A percentile compares a stretch with the other conserved stretches of the same genome.
Evolutionary conservation across 2,797 vertebrate species (phyloP).

Genomic region (Squalus acanthias): DNA sequence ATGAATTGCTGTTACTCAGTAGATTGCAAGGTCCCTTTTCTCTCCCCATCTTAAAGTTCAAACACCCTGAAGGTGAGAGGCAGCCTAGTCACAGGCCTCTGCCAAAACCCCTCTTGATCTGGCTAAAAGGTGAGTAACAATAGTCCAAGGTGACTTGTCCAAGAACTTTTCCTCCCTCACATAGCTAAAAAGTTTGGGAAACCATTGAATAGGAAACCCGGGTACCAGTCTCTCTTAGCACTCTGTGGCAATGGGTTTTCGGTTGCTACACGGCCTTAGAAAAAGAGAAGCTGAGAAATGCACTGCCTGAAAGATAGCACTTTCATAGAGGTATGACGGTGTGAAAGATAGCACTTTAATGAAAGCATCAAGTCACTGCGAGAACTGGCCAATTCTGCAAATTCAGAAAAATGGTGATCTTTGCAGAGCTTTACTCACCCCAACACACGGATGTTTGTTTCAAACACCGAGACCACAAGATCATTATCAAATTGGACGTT

Average conservation of each 20-base stretch:
- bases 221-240: neutral
- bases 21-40: neutral
- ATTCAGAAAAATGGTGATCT: neutral
- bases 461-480: conserved; percentile 74
- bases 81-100: neutral
- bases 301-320: neutral
- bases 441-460: conserved; percentile 75
- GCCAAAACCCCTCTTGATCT: neutral
- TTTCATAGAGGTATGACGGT: too few relatives aligned
- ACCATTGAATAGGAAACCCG: neutral
- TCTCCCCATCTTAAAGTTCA: neutral
- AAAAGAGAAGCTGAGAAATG: neutral
- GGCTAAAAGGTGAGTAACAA: neutral
- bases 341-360: neutral
- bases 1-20: neutral
- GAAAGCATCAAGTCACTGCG: neutral
- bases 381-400: neutral
- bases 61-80: neutral
- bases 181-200: neutral
- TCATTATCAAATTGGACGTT: conserved; percentile 71
- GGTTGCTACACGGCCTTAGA: neutral
- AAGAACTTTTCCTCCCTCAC: neutral
- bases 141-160: neutral
- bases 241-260: neutral
- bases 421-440: conserved; percentile 52